Base-by-base conservation (phyloP, 1,140 invertebrate species). In the Lepidurus couesii region DNA sequence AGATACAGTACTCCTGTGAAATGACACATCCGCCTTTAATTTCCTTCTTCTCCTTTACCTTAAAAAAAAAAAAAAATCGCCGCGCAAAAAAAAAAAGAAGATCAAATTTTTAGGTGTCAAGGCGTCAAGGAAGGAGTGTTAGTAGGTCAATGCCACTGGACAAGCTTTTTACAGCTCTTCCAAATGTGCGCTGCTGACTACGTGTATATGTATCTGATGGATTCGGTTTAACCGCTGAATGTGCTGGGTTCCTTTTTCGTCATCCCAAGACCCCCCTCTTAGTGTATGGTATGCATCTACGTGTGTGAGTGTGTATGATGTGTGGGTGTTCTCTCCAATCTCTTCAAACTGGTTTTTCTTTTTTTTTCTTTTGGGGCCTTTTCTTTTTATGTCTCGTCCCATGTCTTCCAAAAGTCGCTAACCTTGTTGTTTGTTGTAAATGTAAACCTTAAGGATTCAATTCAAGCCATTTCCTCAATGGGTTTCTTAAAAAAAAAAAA, bases 81-180 rank as follows among this genome's bases (percentile, higher is more conserved):
- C 53, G 8, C 3, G 53, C 34, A 65, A 65, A 21, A 65, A n/a
- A n/a, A 65, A 65, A 21, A 65, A 65, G 53, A 13, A n/a, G 53
- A 21, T 65, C 16, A 13, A 65, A 9, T 7, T 65, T 65, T 65
- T 65, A 65, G 53, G 53, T 65, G 53, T 65, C 53, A 65, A 65
- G 53, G 53, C 53, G 53, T 65, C 53, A 65, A 65, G 53, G 53
- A 65, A 65, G 53, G 53, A 65, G 53, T 65, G 53, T 65, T 65
- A 65, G 53, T 65, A 65, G 53, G 53, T 65, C 53, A 65, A 65
- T 65, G 53, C 53, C 53, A 65, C 53, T 65, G 10, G 10, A 16
- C 45, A 16, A 21, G 16, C 21, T 7, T 47, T 47, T 47, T 65
- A 16, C 53, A 65, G 53, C 53, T 65, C 53, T 65, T 65, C 53